Conservation (phyloP, 2,797 vertebrate genomes). For the Graptemys geographica region DNA sequence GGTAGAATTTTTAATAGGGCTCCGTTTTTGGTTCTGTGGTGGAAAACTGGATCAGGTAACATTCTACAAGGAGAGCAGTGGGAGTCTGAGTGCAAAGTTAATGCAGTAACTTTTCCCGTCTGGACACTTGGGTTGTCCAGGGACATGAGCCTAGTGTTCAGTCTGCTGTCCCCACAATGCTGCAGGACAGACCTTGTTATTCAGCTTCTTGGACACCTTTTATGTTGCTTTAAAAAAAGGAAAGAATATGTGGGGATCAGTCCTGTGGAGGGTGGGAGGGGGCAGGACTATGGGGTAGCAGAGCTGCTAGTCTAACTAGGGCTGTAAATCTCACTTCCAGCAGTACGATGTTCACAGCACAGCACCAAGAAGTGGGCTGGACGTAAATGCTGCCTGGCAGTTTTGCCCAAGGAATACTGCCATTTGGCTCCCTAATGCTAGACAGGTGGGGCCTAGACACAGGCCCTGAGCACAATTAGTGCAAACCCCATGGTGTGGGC, state of each 20-base stretch:
- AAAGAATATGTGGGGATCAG: rapidly evolving
- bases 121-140: not conserved
- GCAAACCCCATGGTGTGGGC: not conserved
- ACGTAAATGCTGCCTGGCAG: not conserved
- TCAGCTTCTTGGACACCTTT: not conserved
- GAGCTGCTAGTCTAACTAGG: not conserved
- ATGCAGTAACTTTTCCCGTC: not conserved
- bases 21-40: rapidly evolving
- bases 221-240: rapidly evolving
- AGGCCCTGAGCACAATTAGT: rapidly evolving
- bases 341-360: rapidly evolving
- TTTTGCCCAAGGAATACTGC: not conserved
- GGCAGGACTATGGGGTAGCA: not conserved
- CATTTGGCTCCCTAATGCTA: not conserved
- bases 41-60: not conserved
- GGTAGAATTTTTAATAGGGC: not conserved
- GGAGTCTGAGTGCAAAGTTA: not conserved
- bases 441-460: not conserved
- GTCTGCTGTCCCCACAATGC: rapidly evolving
- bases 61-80: rapidly evolving
- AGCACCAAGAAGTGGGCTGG: rapidly evolving
- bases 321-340: not conserved
- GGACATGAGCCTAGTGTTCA: not conserved
- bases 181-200: rapidly evolving
- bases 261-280: not conserved